Evolutionary conservation across 2,797 vertebrate genomes (phyloP).

Genomic region (Spinus olivaceus): DNA sequence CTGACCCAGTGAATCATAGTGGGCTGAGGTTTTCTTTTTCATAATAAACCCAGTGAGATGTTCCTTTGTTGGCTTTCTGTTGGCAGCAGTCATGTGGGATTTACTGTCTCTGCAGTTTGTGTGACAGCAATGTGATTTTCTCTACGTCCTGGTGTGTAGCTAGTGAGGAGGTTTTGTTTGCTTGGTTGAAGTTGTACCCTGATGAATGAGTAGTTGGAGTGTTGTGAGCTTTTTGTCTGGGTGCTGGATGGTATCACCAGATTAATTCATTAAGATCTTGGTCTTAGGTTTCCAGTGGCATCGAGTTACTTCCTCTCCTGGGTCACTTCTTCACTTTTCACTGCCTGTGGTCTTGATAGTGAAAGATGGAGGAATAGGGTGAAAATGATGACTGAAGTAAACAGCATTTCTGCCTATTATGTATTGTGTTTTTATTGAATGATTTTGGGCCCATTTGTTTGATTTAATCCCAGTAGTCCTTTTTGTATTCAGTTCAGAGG

Average conservation of each 20-base stretch:
- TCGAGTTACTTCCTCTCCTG: background rate
- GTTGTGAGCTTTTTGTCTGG: background rate
- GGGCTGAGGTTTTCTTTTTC: background rate
- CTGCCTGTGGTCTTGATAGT: background rate
- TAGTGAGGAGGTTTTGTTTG: background rate
- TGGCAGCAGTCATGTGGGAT: background rate
- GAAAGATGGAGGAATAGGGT: background rate
- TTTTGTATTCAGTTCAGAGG: background rate
- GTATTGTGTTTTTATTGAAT: background rate
- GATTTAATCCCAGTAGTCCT: background rate
- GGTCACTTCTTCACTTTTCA: background rate
- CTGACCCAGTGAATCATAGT: background rate
- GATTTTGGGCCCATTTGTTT: background rate
- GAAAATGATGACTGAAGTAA: background rate
- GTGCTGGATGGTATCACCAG: background rate
- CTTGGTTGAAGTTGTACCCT: background rate
- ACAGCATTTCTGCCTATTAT: background rate
- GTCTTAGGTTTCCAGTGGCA: background rate
- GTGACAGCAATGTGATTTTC: background rate
- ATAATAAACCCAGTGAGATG: background rate
- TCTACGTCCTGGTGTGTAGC: background rate
- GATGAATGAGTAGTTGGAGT: background rate
- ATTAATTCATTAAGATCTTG: background rate
- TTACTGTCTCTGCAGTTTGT: background rate
- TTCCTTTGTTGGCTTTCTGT: background rate